Base-by-base conservation (phyloP, 2,888 invertebrate species). In the Spilosoma lubricipeda region DNA sequence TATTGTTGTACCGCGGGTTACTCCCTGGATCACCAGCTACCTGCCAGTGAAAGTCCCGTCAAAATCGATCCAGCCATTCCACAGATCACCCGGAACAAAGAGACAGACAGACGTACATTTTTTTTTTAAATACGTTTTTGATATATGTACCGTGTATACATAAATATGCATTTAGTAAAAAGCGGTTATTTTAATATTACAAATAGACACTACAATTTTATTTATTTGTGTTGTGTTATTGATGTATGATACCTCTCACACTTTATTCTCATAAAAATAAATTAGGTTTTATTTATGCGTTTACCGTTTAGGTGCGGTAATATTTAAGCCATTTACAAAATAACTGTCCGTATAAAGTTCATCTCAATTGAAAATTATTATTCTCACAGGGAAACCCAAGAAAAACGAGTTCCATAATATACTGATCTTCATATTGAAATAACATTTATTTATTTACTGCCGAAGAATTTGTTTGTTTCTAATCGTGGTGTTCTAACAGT, bases 231-330 rank as follows among this genome's bases (percentile, higher is more conserved):
- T n/a, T n/a, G n/a, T n/a, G n/a, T n/a, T n/a, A n/a, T n/a, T n/a
- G n/a, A n/a, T n/a, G 77, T 71, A 78, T 69, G 71, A 74, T 70
- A 67, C 72, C 39, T 67, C n/a, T 59, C 15, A 30, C 59, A n/a
- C 27, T 45, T 8, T 48, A 68, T 48, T 18, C n/a, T 9, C 11
- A 42, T 11, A 39, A 20, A 69, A 39, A 67, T 76, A 45, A 77
- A 76, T 84, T 74, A 69, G 39, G 71, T 42, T 67, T 72, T 82
- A 79, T 81, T 84, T 75, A 76, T 73, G 82, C 71, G 69, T 79
- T 76, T 77, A 69, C 70, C 71, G 69, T 79, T 76, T 77, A 69
- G 71, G 45, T 23, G 33, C 13, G 39, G 56, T 73, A 79, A 82
- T 77, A 76, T 70, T 59, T 9, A 11, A 33, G 33, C 30, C 70